phyloP scores from a whole-genome alignment of 1,140 invertebrate species.

The Eriosoma lanigerum region DNA sequence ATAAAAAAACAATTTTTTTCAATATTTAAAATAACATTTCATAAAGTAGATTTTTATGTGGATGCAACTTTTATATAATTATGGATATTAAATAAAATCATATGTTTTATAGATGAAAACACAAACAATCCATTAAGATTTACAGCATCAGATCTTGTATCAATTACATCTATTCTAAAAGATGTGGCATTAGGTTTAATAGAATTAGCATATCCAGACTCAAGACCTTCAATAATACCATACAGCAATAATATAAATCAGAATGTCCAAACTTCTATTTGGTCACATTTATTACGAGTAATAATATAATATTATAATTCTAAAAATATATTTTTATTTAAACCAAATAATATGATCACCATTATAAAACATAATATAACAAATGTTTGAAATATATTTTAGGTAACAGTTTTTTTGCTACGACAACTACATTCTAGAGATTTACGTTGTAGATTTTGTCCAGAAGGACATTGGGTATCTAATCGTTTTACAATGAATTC shows the following conservation, averaged over 20 bases:
- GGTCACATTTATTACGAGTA: conserved; percentile 68
- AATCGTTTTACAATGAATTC: conserved; percentile 64
- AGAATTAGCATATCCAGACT: conserved; percentile 86
- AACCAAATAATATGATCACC: no score
- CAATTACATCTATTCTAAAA: conserved; percentile 68
- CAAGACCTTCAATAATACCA: conserved; percentile 60
- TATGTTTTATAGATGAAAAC: conserved; percentile 34
- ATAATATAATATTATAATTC: conserved; percentile 55
- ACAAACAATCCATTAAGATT: conserved; percentile 65
- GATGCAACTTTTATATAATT: no score
- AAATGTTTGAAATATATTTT: conserved; percentile 56
- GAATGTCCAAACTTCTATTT: conserved; percentile 56
- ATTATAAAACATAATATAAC: background rate
- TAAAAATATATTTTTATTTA: background rate
- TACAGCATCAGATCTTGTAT: conserved; percentile 63
- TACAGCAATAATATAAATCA: conserved; percentile 54
- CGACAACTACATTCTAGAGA: conserved; percentile 82
- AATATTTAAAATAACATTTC: no score
- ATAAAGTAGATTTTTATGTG: no score
- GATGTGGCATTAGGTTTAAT: conserved; percentile 86
- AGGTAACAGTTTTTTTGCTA: conserved; percentile 71
- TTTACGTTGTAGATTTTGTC: conserved; percentile 74
- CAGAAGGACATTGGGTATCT: conserved; percentile 75
- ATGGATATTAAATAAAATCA: background rate
- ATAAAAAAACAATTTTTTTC: no score